Base-by-base conservation (phyloP, 2,888 invertebrate species). In the Toxonevra muliebris region DNA sequence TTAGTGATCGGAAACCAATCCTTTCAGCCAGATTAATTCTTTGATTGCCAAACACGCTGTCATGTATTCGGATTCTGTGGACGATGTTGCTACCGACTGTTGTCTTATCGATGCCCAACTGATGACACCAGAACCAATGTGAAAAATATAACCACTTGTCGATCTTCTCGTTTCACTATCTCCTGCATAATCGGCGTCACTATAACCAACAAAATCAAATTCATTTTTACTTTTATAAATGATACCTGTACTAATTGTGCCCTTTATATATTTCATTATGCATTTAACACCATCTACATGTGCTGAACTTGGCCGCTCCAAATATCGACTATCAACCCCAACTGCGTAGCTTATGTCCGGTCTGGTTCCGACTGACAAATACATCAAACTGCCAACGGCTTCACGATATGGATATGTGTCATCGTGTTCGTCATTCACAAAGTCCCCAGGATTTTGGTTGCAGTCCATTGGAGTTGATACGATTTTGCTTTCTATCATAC, bases 21-120 rank as follows among this genome's bases (percentile, higher is more conserved):
- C 20, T 12, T 54, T 66, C 13, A 79, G 62, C 79, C 79, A 82
- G 8, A 80, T 67, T 1, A 75, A 15, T 61, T 79, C 77, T 62
- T 74, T 73, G 7, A 73, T n/a, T n/a, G n/a, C n/a, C n/a, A n/a
- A n/a, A n/a, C n/a, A n/a, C n/a, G n/a, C n/a, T n/a, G n/a, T n/a
- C n/a, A n/a, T n/a, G n/a, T n/a, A n/a, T n/a, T n/a, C n/a, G n/a
- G n/a, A n/a, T n/a, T n/a, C n/a, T n/a, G n/a, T n/a, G n/a, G n/a
- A n/a, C n/a, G n/a, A n/a, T n/a, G n/a, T n/a, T n/a, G n/a, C n/a
- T n/a, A n/a, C 65, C 11, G 72, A 73, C 42, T 70, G 52, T 69
- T 80, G 79, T 57, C 72, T 63, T 50, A 75, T 68, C 20, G 76
- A 78, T 8, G 54, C 15, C 79, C 79, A 80, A 9, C 74, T 68